These are phyloP conservation scores for Leuciscus waleckii DNA, from an alignment of 2,797 vertebrate genomes.

Conservation along the genomic window DNA sequence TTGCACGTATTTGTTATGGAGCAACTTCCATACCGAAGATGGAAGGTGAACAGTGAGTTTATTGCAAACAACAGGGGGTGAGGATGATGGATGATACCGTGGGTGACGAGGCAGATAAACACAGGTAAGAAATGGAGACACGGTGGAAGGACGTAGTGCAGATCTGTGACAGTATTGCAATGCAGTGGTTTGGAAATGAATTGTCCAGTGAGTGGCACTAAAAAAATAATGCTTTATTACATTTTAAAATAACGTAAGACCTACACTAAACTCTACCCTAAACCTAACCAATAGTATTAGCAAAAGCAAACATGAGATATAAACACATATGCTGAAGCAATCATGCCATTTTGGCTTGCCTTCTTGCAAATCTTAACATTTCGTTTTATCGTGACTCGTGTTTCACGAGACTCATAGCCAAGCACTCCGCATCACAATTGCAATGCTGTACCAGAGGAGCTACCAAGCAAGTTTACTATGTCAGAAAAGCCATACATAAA, in stretches of 20 bases:
- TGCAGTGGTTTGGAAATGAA: not conserved
- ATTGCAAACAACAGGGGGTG: too few species aligned
- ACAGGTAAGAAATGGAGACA: too few species aligned
- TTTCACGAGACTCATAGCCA: not conserved
- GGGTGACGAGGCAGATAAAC: too few species aligned
- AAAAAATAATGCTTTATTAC: not conserved
- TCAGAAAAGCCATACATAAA: not conserved
- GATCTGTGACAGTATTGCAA: too few species aligned
- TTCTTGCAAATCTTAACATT: not conserved
- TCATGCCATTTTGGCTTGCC: not conserved
- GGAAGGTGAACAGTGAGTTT: too few species aligned
- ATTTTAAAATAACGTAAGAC: not conserved
- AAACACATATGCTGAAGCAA: not conserved
- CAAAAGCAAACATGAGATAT: not conserved
- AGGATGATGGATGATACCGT: too few species aligned
- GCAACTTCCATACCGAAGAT: too few species aligned
- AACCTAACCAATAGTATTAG: not conserved
- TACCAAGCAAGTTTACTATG: not conserved
- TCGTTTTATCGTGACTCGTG: not conserved
- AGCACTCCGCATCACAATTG: not conserved
- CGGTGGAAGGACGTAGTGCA: too few species aligned
- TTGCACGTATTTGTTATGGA: not conserved
- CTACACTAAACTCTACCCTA: not conserved
- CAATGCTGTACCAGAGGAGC: not conserved
- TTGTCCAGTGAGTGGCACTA: not conserved